Evolutionary conservation across 2,113 vertebrate genomes (phyloP).

Genomic region (Chloropsis hardwickii): DNA sequence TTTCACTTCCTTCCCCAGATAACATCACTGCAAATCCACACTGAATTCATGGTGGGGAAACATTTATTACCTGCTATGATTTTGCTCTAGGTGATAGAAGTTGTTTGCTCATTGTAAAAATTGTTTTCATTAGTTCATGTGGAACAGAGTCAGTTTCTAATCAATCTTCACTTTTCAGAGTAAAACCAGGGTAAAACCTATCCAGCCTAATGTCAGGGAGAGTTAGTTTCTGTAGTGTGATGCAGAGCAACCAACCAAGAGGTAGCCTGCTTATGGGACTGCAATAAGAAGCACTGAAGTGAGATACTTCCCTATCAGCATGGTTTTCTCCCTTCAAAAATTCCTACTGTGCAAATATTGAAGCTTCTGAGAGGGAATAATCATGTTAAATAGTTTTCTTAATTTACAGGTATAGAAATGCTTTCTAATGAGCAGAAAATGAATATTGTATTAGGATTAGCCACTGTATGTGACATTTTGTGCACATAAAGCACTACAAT

Average conservation of each 20-base stretch:
- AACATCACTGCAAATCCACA: conserved; percentile 47
- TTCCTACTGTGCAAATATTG: not conserved
- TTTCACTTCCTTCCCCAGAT: conserved; percentile 58
- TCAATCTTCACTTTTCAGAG: conserved; percentile 67
- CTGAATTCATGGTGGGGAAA: conserved; percentile 63
- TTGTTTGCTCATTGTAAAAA: conserved; percentile 60
- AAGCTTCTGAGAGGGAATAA: not conserved
- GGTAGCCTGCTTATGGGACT: not conserved
- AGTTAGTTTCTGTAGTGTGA: conserved; percentile 57
- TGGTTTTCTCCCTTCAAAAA: not conserved
- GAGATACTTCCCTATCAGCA: not conserved
- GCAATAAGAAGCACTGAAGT: conserved; percentile 18
- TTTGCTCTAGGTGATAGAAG: conserved; percentile 23
- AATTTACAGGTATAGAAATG: not conserved
- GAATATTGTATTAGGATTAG: not conserved
- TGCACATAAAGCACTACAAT: not conserved
- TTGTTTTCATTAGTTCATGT: conserved; percentile 65
- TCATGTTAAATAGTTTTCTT: not conserved
- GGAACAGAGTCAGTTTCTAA: conserved; percentile 72
- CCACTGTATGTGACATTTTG: not conserved
- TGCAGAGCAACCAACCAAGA: conserved; percentile 26
- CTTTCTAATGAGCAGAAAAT: not conserved
- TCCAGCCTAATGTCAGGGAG: conserved; percentile 53
- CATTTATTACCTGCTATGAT: conserved; percentile 67
- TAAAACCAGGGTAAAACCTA: conserved; percentile 49